phyloP scores from a whole-genome alignment of 2,888 invertebrate species.

The Acanthosepion esculentum region DNA sequence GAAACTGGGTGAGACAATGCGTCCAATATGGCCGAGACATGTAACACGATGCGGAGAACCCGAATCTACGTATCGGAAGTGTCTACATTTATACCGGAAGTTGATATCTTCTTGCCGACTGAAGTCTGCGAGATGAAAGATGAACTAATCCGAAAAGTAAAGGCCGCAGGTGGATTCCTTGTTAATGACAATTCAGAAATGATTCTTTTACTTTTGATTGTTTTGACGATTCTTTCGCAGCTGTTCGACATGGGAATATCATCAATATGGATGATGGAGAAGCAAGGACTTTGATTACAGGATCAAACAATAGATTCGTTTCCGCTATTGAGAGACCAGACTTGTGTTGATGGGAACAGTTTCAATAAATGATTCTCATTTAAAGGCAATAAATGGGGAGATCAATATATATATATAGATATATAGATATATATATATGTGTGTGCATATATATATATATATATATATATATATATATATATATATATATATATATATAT shows the following conservation, averaged over 20 bases:
- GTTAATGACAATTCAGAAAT: neutral
- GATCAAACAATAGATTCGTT: neutral
- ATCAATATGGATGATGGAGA: conserved; percentile 8
- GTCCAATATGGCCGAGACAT: neutral
- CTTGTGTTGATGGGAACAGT: neutral
- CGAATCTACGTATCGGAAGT: neutral
- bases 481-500: too few relatives aligned
- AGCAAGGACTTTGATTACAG: neutral
- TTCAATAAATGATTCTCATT: neutral
- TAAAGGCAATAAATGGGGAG: neutral
- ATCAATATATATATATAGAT: neutral
- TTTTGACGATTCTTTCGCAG: neutral
- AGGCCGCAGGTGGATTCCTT: neutral
- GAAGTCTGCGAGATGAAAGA: neutral
- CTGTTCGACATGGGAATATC: neutral
- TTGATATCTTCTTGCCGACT: neutral
- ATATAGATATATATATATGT: too few relatives aligned
- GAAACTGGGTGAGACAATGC: neutral
- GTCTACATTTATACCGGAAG: conserved; percentile 33
- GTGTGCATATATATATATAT: too few relatives aligned
- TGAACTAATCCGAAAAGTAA: conserved; percentile 6
- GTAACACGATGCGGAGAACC: neutral
- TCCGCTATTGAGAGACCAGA: neutral
- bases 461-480: neutral
- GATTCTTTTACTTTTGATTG: neutral